These are phyloP conservation scores for Oreochromis mossambicus DNA, from an alignment of 2,797 vertebrate genomes.

Conservation along the genomic window DNA sequence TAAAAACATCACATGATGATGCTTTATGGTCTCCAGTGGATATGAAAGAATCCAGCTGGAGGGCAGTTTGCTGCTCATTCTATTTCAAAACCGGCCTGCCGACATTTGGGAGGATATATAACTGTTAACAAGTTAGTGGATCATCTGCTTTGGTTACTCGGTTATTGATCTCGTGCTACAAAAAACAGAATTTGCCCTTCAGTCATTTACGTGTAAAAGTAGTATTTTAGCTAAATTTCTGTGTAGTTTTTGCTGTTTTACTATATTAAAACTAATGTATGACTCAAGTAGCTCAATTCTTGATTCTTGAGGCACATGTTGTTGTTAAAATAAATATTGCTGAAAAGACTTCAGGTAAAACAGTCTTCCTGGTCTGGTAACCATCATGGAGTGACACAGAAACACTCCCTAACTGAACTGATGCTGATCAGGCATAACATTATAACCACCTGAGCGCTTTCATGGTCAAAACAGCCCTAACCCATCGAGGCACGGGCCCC, in stretches of 20 bases:
- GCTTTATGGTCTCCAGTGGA: not conserved
- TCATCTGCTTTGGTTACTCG: not conserved
- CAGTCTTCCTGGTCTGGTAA: not conserved
- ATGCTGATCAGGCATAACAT: rapidly evolving
- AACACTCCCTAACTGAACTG: not conserved
- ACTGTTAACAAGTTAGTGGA: not conserved
- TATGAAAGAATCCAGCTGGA: not conserved
- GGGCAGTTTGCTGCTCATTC: not conserved
- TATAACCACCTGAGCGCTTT: not conserved
- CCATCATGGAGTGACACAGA: not conserved
- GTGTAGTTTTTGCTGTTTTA: not conserved
- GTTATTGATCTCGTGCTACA: not conserved
- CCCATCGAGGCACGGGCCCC: not conserved
- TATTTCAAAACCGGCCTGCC: not conserved
- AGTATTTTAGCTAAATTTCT: rapidly evolving
- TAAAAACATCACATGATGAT: not conserved
- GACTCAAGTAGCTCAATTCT: not conserved
- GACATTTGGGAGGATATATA: not conserved
- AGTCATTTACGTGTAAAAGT: not conserved
- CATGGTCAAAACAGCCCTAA: not conserved
- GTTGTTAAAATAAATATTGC: not conserved
- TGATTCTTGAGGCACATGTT: not conserved
- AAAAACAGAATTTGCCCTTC: not conserved
- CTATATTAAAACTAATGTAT: not conserved
- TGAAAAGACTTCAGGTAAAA: not conserved